These are phyloP conservation scores for Drosophila guanche DNA, from an alignment of 1,140 invertebrate genomes.

Conservation along the genomic window DNA sequence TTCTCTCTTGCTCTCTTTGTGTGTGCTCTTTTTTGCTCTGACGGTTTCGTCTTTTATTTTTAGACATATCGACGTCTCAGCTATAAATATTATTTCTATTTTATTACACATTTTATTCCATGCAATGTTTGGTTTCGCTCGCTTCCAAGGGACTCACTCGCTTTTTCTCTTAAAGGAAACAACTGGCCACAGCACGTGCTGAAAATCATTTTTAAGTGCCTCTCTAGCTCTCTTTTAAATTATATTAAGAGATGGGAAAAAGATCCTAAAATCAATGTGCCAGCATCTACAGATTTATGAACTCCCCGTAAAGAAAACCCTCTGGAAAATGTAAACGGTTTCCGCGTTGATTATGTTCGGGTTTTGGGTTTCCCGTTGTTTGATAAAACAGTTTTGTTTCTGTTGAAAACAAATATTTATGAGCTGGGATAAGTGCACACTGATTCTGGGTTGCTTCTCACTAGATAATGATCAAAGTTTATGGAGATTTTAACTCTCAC, in stretches of 20 bases:
- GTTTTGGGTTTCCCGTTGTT: background rate
- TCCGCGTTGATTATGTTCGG: too few relatives aligned
- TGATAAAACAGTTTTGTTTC: too few relatives aligned
- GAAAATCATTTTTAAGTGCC: conserved; percentile 40
- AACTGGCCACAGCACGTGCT: conserved; percentile 65
- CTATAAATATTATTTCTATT: conserved; percentile 83
- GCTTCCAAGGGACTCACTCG: conserved; percentile 17
- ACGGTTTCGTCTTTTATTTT: conserved; percentile 60
- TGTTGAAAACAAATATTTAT: too few relatives aligned
- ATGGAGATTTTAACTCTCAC: too few relatives aligned
- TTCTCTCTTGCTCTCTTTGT: conserved; percentile 40
- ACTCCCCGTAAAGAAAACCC: conserved; percentile 3
- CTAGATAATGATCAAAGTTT: too few relatives aligned
- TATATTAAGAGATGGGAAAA: conserved; percentile 27
- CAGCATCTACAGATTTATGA: conserved; percentile 16
- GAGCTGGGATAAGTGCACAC: too few relatives aligned
- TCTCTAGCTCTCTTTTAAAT: conserved; percentile 20
- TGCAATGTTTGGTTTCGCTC: conserved; percentile 65
- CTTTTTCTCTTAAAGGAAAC: conserved; percentile 19
- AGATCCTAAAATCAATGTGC: conserved; percentile 24
- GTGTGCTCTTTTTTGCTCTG: conserved; percentile 2
- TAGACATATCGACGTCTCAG: conserved; percentile 78
- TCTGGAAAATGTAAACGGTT: background rate
- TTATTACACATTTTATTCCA: conserved; percentile 78
- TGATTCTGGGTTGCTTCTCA: too few relatives aligned